phyloP scores from a whole-genome alignment of 2,888 invertebrate species.

The Lithophane semibrunnea region DNA sequence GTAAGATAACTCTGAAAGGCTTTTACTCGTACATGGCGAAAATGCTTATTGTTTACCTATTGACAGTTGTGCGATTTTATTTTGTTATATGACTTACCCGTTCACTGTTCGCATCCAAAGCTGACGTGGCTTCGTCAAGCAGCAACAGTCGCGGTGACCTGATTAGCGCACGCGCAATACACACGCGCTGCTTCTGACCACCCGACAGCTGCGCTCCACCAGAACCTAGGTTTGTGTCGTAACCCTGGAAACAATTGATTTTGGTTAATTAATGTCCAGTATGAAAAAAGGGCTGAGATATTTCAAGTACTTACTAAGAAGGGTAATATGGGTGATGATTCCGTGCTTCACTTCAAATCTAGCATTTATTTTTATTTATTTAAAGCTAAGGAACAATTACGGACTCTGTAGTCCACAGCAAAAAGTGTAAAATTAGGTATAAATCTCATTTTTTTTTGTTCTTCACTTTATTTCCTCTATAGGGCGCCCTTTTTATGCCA shows the following conservation, averaged over 20 bases:
- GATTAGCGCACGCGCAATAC: constrained; percentile 93
- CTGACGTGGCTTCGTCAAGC: constrained; percentile 93
- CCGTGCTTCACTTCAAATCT: background rate
- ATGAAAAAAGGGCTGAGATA: background rate
- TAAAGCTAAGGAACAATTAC: background rate
- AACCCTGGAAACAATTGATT: constrained; percentile 85
- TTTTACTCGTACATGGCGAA: background rate
- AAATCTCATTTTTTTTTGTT: no score
- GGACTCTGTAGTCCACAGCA: background rate
- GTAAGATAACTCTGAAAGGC: background rate
- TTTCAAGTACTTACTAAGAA: background rate
- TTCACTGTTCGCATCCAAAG: constrained; percentile 93
- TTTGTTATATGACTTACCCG: constrained; percentile 77
- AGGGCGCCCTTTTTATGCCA: no score
- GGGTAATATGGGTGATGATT: background rate
- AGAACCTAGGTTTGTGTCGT: constrained; percentile 93
- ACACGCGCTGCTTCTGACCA: constrained; percentile 94
- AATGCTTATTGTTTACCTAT: background rate
- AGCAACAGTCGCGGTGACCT: constrained; percentile 92
- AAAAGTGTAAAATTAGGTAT: background rate
- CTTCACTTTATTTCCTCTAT: no score
- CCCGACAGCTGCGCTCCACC: constrained; percentile 92
- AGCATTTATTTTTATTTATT: background rate
- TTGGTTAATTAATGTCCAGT: background rate
- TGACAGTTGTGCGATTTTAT: background rate